These are phyloP conservation scores for Pocillopora grandis DNA, from an alignment of 92 coral and sea anemone genomes.

Conservation along the genomic window DNA sequence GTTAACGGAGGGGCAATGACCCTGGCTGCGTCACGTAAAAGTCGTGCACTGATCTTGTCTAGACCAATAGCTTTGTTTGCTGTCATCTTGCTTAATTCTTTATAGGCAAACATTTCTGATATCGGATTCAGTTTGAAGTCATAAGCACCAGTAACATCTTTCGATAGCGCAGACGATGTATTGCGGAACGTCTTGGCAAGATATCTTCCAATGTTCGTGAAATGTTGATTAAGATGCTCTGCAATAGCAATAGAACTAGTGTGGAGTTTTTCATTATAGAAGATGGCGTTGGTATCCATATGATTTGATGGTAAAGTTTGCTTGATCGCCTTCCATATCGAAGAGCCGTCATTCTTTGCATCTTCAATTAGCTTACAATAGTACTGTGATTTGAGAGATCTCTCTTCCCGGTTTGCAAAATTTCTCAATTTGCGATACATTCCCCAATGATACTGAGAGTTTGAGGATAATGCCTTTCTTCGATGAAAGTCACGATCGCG, in stretches of 20 bases:
- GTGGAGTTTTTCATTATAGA: not conserved
- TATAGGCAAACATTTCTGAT: not conserved
- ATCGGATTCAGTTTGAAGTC: not conserved
- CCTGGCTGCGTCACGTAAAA: slow-evolving; percentile 20
- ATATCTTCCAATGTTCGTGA: slow-evolving; percentile 19
- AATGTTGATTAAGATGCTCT: too few relatives aligned
- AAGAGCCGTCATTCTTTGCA: slow-evolving; percentile 33
- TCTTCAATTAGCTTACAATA: slow-evolving; percentile 50
- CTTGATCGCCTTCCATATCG: slow-evolving; percentile 54
- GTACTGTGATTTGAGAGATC: slow-evolving; percentile 39
- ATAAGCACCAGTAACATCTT: not conserved
- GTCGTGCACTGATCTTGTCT: slow-evolving; percentile 32
- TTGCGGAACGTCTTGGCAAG: slow-evolving; percentile 8
- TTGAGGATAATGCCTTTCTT: slow-evolving; percentile 14
- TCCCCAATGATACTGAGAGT: slow-evolving; percentile 40
- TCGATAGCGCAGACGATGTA: not conserved
- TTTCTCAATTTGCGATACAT: slow-evolving; percentile 48
- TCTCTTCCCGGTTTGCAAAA: slow-evolving; percentile 32
- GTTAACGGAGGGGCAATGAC: slow-evolving; percentile 19
- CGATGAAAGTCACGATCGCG: slow-evolving; percentile 39
- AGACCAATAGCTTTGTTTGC: slow-evolving; percentile 39
- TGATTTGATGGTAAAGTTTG: not conserved
- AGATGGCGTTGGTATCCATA: slow-evolving; percentile 5
- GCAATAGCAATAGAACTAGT: not conserved
- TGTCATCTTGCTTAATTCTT: slow-evolving; percentile 9